Conservation (phyloP, 2,888 invertebrate genomes). For the Eristalis arbustorum region DNA sequence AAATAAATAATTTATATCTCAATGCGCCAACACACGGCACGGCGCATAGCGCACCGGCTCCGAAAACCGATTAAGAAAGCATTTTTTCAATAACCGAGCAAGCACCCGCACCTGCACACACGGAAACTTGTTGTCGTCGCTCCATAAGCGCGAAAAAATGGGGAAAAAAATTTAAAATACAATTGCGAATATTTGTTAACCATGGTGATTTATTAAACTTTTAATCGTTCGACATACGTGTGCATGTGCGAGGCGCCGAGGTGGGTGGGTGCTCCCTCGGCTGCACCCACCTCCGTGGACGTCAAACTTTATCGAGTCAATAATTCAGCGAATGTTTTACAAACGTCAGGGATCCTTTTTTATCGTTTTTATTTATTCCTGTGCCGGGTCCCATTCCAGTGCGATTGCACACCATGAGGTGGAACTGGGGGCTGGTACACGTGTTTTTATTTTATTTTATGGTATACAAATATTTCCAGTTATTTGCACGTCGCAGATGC, state of each 20-base stretch:
- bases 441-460: slow-evolving; percentile 1
- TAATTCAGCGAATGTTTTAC: slow-evolving; percentile 64
- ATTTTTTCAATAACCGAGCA: slow-evolving; percentile 52
- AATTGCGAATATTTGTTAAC: slow-evolving; percentile 48
- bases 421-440: not conserved
- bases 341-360: slow-evolving; percentile 32
- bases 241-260: slow-evolving; percentile 41
- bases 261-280: slow-evolving; percentile 19
- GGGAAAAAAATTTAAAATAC: not conserved
- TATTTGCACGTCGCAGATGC: slow-evolving; percentile 68
- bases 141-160: slow-evolving; percentile 23
- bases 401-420: not conserved
- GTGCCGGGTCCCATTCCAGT: slow-evolving; percentile 3
- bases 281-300: slow-evolving; percentile 15
- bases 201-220: slow-evolving; percentile 67
- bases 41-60: slow-evolving; percentile 19
- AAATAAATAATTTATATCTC: slow-evolving; percentile 25
- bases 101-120: slow-evolving; percentile 46
- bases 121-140: not conserved
- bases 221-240: slow-evolving; percentile 52
- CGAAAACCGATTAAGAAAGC: slow-evolving; percentile 60
- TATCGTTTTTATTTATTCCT: slow-evolving; percentile 10
- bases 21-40: slow-evolving; percentile 9
- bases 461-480: slow-evolving; percentile 28
- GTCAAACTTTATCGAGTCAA: slow-evolving; percentile 66